These are phyloP conservation scores for Origma solitaria DNA, from an alignment of 2,113 vertebrate species.

Conservation along the genomic window DNA sequence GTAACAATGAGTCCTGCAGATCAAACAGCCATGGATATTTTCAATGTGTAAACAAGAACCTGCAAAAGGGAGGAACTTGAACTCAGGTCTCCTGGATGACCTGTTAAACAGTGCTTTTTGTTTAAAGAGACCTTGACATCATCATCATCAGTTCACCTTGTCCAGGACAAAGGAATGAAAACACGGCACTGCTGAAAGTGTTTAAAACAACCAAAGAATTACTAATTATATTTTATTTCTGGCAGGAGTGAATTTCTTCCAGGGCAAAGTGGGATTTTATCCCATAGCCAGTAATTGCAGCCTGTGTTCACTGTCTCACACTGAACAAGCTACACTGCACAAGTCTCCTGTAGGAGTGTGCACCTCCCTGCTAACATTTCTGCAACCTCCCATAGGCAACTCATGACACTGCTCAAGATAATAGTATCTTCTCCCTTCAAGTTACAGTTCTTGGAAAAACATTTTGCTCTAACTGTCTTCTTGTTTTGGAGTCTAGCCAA, in stretches of 20 bases:
- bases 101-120: not conserved
- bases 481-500: not conserved
- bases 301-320: accelerated
- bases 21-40: not conserved
- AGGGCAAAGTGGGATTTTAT: not conserved
- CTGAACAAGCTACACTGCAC: not conserved
- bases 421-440: not conserved
- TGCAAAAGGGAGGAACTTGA: not conserved
- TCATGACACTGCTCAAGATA: not conserved
- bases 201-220: not conserved
- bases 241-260: not conserved
- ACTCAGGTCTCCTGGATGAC: not conserved
- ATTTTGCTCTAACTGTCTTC: not conserved
- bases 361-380: not conserved
- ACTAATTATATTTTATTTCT: not conserved
- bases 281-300: not conserved
- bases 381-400: not conserved
- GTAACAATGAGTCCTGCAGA: not conserved
- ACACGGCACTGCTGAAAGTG: not conserved
- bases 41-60: not conserved
- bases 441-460: not conserved
- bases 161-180: not conserved
- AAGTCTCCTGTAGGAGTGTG: not conserved
- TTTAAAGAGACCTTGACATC: not conserved
- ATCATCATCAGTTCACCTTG: not conserved